Evolutionary conservation across 1,140 invertebrate species (phyloP).

Genomic region (Andricus grossulariae): DNA sequence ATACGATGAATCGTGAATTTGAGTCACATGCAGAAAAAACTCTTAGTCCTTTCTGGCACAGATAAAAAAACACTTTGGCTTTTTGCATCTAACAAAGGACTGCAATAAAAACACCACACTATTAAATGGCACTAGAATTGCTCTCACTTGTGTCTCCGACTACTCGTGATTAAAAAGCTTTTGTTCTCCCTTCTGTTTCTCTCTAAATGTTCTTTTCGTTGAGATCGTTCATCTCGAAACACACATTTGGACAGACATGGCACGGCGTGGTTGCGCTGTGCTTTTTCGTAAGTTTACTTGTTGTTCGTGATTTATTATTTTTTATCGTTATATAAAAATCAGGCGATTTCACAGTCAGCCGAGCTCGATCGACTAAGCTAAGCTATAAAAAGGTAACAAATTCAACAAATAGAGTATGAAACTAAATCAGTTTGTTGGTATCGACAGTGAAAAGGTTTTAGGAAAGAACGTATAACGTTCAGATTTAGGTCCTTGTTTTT

Average conservation of each 20-base stretch:
- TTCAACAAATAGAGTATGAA: constrained; percentile 70
- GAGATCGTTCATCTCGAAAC: constrained; percentile 46
- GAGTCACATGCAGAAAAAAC: constrained; percentile 75
- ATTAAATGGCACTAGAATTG: constrained; percentile 78
- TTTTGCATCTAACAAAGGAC: constrained; percentile 72
- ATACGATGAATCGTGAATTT: constrained; percentile 75
- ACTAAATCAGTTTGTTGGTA: constrained; percentile 68
- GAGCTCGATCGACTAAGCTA: constrained; percentile 71
- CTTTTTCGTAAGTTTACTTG: constrained; percentile 40
- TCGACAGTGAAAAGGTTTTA: constrained; percentile 63
- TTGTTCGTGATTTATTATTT: constrained; percentile 44
- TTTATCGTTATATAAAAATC: constrained; percentile 59
- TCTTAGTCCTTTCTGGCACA: constrained; percentile 69
- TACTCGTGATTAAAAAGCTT: constrained; percentile 70
- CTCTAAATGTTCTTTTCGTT: constrained; percentile 48
- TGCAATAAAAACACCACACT: constrained; percentile 75
- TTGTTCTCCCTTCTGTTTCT: constrained; percentile 53
- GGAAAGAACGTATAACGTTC: constrained; percentile 63
- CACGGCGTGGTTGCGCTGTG: constrained; percentile 37
- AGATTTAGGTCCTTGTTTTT: constrained; percentile 60
- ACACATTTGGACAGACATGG: constrained; percentile 43
- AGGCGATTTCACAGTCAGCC: constrained; percentile 65
- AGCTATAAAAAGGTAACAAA: constrained; percentile 74
- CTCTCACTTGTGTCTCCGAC: constrained; percentile 73
- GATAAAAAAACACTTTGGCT: constrained; percentile 76